Base-by-base conservation (phyloP, 2,888 invertebrate genomes). In the Cynaeus angustus region DNA sequence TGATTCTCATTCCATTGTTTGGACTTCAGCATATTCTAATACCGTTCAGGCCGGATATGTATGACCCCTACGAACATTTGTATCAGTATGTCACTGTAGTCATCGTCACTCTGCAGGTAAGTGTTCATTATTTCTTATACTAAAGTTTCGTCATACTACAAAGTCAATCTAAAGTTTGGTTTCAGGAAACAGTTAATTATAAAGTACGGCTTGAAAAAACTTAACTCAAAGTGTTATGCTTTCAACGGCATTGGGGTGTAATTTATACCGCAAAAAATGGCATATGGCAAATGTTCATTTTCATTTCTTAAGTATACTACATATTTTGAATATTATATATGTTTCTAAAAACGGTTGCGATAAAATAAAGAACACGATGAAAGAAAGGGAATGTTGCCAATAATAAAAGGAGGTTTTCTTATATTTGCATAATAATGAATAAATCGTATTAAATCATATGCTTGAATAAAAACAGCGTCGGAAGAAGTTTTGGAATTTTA, bases 1-100 rank as follows among this genome's bases (percentile, higher is more conserved):
- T 93, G 5, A 91, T 94, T 73, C 85, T 94, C 80, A 91, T 93
- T n/a, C 94, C 94, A 0, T 84, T 94, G 0, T 91, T 94, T 66
- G 94, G 94, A 0, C 84, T 94, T 0, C 93, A 94, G 78, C 92
- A 91, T 80, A 84, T 93, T 26, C 83, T 93, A 59, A 87, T 93
- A 9, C 92, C 93, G 0, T 88, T 92, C 74, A 87, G 89, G 8
- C 93, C 93, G 0, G 85, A 87, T 0, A 84, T 86, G 0, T 88
- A 88, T 0, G 85, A 89, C 3, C 83, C 87, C 0, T 84, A 88
- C 58, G 90, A 90, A 73, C 86, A 87, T 16, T 80, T 89, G 55
- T 93, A 93, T 81, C 89, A 92, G 78, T 86, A 92, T 56, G 79
- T 90, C 12, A 89, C 91, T 0, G 91, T 92, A 0, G 80, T 92